Evolutionary conservation across 1,140 invertebrate species (phyloP).

Genomic region (Drosophila eugracilis): DNA sequence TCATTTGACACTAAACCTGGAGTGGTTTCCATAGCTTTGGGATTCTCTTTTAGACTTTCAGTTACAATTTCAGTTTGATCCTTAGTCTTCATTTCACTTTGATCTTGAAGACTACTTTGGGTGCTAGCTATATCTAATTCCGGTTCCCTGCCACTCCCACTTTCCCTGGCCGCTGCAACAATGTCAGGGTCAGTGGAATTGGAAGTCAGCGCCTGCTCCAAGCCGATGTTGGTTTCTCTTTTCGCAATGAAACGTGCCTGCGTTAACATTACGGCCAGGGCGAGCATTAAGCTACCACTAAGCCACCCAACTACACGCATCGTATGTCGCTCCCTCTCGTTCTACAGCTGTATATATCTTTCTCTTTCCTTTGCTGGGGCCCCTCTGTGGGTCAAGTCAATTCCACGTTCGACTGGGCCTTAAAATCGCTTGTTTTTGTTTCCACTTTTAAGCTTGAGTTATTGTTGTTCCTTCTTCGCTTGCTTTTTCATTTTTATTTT

Average conservation of each 20-base stretch:
- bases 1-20: not conserved
- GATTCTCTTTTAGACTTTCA: not conserved
- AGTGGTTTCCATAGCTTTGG: not conserved
- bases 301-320: conserved; percentile 54
- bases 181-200: conserved; percentile 68
- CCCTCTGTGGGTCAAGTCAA: conserved; percentile 34
- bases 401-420: conserved; percentile 51
- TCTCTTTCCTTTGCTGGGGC: conserved; percentile 2
- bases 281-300: conserved; percentile 40
- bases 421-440: conserved; percentile 42
- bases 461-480: conserved; percentile 24
- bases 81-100: not conserved
- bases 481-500: conserved; percentile 31
- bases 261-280: conserved; percentile 47
- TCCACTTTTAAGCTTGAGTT: conserved; percentile 24
- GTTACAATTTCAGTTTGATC: not conserved
- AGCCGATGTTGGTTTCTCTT: conserved; percentile 68
- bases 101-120: not conserved
- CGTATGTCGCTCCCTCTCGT: conserved; percentile 25
- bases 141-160: conserved; percentile 6
- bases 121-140: not conserved
- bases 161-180: conserved; percentile 55
- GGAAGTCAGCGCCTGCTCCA: conserved; percentile 40
- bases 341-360: not conserved
- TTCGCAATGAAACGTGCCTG: conserved; percentile 74